A percentile compares a stretch with the other conserved stretches of the same genome.
phyloP scores from a whole-genome alignment of 2,113 vertebrate genomes.

The Collichthys lucidus region DNA sequence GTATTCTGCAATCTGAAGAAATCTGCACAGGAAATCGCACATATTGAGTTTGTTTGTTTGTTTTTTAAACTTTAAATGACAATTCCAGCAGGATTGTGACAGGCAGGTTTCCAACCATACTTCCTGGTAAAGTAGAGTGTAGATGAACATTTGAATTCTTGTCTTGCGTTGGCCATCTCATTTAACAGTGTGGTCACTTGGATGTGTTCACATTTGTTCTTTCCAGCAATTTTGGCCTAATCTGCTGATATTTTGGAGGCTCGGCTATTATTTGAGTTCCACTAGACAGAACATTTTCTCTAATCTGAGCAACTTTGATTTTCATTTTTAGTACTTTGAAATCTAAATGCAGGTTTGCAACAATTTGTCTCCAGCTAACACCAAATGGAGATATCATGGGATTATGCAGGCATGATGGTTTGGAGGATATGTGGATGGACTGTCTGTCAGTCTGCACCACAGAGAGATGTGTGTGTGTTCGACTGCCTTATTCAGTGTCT shows the following conservation, averaged over 20 bases:
- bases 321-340: conserved; percentile 8
- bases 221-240: conserved; percentile 43
- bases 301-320: conserved; percentile 28
- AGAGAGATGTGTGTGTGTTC: conserved; percentile 47
- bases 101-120: conserved; percentile 56
- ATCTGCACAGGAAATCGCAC: conserved; percentile 43
- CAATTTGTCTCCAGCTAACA: conserved; percentile 31
- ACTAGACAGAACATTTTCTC: neutral
- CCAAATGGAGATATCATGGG: conserved; percentile 46
- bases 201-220: conserved; percentile 51
- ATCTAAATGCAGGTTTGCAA: conserved; percentile 1
- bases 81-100: conserved; percentile 59
- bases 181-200: conserved; percentile 51
- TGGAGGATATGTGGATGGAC: conserved; percentile 39
- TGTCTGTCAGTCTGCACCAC: conserved; percentile 58
- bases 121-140: conserved; percentile 53
- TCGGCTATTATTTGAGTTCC: neutral
- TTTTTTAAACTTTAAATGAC: conserved; percentile 50
- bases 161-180: conserved; percentile 54
- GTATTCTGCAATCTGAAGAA: conserved; percentile 21
- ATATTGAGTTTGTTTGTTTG: conserved; percentile 55
- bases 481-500: conserved; percentile 66
- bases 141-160: conserved; percentile 52
- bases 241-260: conserved; percentile 15
- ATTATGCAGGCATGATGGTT: conserved; percentile 34